These are phyloP conservation scores for Dasysyrphus tricinctus DNA, from an alignment of 2,888 invertebrate species.

Conservation along the genomic window DNA sequence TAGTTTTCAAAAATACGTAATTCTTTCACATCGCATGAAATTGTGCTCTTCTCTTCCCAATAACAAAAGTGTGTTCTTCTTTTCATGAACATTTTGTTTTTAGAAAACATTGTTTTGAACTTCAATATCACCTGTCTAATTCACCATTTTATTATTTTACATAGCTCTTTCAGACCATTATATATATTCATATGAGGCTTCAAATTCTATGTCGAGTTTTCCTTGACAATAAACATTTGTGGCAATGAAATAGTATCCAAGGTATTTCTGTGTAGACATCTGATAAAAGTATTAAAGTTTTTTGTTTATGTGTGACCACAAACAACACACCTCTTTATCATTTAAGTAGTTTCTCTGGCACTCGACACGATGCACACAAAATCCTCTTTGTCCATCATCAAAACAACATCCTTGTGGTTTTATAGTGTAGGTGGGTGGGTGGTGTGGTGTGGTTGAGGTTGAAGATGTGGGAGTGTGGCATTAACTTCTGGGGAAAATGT, in stretches of 20 bases:
- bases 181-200: too few species aligned
- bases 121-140: too few species aligned
- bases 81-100: too few species aligned
- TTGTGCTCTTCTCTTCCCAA: too few species aligned
- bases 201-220: not conserved
- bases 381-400: conserved; percentile 39
- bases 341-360: not conserved
- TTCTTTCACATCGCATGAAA: too few species aligned
- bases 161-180: not conserved
- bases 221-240: not conserved
- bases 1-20: too few species aligned
- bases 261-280: not conserved
- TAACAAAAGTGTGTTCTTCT: too few species aligned
- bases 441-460: not conserved
- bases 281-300: conserved; percentile 7
- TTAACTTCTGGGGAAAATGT: not conserved
- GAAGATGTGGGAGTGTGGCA: not conserved
- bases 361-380: conserved; percentile 1
- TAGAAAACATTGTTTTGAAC: too few species aligned
- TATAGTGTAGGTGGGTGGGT: not conserved
- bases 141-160: too few species aligned
- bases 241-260: not conserved
- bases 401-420: conserved; percentile 35
- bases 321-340: conserved; percentile 29
- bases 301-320: not conserved